Evolutionary conservation across 1,140 invertebrate genomes (phyloP).

Genomic region (Amyelois transitella): DNA sequence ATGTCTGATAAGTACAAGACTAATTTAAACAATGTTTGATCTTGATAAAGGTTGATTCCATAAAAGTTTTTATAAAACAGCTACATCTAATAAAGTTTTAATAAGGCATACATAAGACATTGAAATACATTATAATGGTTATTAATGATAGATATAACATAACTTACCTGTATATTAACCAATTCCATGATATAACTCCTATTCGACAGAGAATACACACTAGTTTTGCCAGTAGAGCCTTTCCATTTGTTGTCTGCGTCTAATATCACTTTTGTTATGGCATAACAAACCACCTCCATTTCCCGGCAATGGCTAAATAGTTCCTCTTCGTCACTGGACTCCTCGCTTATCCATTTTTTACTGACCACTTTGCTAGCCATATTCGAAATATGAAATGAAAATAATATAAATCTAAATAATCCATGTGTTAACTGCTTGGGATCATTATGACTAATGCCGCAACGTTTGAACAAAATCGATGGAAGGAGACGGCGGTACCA

Average conservation of each 20-base stretch:
- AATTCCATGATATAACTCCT: slow-evolving; percentile 67
- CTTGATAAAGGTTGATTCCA: too few species aligned
- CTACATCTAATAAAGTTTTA: too few species aligned
- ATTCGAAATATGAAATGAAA: slow-evolving; percentile 23
- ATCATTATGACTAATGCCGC: slow-evolving; percentile 46
- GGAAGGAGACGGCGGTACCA: slow-evolving; percentile 52
- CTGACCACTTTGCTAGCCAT: slow-evolving; percentile 46
- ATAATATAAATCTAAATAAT: slow-evolving; percentile 18
- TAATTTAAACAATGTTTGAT: too few species aligned
- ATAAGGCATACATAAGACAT: too few species aligned
- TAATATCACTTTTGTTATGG: slow-evolving; percentile 57
- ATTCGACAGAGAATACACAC: slow-evolving; percentile 46
- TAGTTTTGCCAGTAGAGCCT: slow-evolving; percentile 30
- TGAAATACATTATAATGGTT: too few species aligned
- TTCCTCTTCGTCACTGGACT: slow-evolving; percentile 50
- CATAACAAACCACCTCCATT: slow-evolving; percentile 59
- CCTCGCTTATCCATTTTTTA: slow-evolving; percentile 62
- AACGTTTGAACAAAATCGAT: slow-evolving; percentile 50
- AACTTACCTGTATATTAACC: slow-evolving; percentile 65
- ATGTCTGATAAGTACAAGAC: too few species aligned
- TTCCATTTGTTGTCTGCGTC: slow-evolving; percentile 66
- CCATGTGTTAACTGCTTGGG: slow-evolving; percentile 33
- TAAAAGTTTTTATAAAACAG: too few species aligned
- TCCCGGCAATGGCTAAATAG: slow-evolving; percentile 53
- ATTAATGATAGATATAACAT: slow-evolving; percentile 1